Percentiles rank a stretch among this genome's conserved stretches.
Conservation (phyloP, 2,888 invertebrate genomes). For the Pandemis cinnamomeana region DNA sequence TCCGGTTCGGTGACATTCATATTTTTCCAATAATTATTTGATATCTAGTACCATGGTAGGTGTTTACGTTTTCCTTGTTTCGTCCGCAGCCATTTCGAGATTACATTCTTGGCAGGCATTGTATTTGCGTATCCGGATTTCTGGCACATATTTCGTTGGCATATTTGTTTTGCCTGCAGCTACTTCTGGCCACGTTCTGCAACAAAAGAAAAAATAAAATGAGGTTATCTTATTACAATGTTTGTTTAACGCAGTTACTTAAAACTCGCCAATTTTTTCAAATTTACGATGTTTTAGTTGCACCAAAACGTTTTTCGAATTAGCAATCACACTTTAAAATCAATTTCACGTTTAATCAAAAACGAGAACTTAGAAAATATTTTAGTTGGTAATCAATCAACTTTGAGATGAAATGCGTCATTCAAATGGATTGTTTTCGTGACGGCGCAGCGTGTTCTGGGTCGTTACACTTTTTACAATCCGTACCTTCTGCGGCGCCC, state of each 20-base stretch:
- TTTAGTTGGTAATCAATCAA: conserved; percentile 18
- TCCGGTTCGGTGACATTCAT: conserved; percentile 76
- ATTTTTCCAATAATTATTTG: conserved; percentile 74
- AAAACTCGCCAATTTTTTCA: no score
- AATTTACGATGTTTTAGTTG: no score
- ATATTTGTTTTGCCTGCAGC: conserved; percentile 63
- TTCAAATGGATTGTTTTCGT: conserved; percentile 29
- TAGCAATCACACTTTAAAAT: neutral
- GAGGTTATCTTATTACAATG: neutral
- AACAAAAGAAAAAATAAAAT: conserved; percentile 60
- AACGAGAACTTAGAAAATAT: conserved; percentile 8
- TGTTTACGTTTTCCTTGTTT: conserved; percentile 81
- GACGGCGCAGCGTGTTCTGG: conserved; percentile 22
- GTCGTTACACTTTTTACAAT: conserved; percentile 26
- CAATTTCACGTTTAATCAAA: conserved; percentile 5
- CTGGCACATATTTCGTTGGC: conserved; percentile 73
- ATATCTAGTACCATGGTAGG: conserved; percentile 76
- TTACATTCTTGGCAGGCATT: conserved; percentile 81
- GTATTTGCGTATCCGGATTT: conserved; percentile 70
- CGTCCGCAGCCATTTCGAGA: conserved; percentile 80
- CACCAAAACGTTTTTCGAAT: neutral
- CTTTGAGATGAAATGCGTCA: conserved; percentile 21
- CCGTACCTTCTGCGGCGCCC: neutral
- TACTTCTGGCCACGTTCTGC: conserved; percentile 62
- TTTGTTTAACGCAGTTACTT: no score